Conservation (phyloP, 2,888 invertebrate species). For the Mesorhabditis spiculigera region DNA sequence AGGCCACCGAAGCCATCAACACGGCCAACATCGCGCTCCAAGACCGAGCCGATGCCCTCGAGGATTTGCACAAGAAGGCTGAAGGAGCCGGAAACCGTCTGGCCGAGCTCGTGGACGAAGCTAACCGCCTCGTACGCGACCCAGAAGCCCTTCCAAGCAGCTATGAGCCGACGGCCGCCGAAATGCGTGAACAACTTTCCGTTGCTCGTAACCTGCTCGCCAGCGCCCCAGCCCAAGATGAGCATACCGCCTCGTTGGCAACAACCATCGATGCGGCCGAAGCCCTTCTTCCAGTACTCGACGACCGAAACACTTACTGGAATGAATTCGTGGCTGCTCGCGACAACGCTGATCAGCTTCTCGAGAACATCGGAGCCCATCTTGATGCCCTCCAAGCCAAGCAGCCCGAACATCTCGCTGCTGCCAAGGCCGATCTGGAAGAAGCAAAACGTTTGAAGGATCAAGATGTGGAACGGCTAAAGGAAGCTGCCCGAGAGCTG, state of each 20-base stretch:
- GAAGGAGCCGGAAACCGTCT: constrained; percentile 9
- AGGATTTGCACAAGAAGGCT: constrained; percentile 10
- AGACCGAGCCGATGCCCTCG: constrained; percentile 3
- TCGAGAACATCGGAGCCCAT: too few species aligned
- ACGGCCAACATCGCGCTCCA: background rate
- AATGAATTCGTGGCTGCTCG: too few species aligned
- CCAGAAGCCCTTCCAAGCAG: too few species aligned
- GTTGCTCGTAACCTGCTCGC: constrained; percentile 11
- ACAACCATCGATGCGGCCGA: constrained; percentile 23
- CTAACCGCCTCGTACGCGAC: too few species aligned
- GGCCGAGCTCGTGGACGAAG: too few species aligned
- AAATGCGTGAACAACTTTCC: background rate
- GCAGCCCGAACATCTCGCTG: too few species aligned
- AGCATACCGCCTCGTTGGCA: constrained; percentile 20
- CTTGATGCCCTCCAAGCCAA: too few species aligned
- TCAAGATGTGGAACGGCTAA: too few species aligned
- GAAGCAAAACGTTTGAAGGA: too few species aligned
- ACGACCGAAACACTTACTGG: constrained; percentile 30
- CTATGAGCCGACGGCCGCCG: constrained; percentile 9
- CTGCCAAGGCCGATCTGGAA: too few species aligned
- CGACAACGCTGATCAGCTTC: too few species aligned
- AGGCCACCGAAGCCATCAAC: constrained; percentile 26
- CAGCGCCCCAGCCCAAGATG: constrained; percentile 19
- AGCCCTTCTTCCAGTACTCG: constrained; percentile 26
- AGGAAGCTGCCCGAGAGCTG: too few species aligned